These are phyloP conservation scores for Lamellibrachia satsuma DNA, from an alignment of 2,888 invertebrate genomes.

Conservation along the genomic window DNA sequence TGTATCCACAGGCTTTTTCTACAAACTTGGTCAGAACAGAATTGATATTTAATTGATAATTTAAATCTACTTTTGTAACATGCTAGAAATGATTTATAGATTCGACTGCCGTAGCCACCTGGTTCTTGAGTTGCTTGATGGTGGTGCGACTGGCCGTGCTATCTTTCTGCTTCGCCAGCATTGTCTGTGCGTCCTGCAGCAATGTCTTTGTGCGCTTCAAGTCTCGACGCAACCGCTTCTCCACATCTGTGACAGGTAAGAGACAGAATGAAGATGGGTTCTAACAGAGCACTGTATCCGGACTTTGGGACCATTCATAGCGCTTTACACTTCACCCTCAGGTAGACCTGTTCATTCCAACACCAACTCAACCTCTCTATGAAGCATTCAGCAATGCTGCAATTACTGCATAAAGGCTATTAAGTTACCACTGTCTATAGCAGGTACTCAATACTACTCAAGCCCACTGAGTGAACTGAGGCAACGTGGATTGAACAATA, in stretches of 20 bases:
- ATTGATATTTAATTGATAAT: too few relatives aligned
- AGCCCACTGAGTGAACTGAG: too few relatives aligned
- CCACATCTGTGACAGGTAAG: slow-evolving; percentile 50
- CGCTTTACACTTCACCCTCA: too few relatives aligned
- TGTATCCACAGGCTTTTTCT: neutral
- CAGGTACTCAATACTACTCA: too few relatives aligned
- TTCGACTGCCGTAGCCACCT: slow-evolving; percentile 64
- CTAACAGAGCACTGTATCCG: neutral
- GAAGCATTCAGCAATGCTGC: too few relatives aligned
- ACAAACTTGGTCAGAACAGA: neutral
- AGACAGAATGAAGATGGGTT: neutral
- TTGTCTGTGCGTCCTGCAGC: slow-evolving; percentile 89
- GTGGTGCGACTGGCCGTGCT: slow-evolving; percentile 84
- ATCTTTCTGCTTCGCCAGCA: slow-evolving; percentile 87
- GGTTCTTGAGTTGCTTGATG: slow-evolving; percentile 81
- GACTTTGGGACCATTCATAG: too few relatives aligned
- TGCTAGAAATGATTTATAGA: neutral
- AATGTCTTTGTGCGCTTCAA: slow-evolving; percentile 88
- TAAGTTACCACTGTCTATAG: slow-evolving; percentile 28
- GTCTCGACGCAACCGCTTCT: slow-evolving; percentile 77
- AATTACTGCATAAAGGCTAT: too few relatives aligned
- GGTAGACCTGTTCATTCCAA: too few relatives aligned
- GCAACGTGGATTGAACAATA: too few relatives aligned
- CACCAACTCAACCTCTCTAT: too few relatives aligned
- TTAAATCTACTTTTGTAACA: too few relatives aligned